Evolutionary conservation across 2,888 invertebrate genomes (phyloP), one percentile per base, ranked within the genome.

Genomic region (Perizoma flavofasciatum): DNA sequence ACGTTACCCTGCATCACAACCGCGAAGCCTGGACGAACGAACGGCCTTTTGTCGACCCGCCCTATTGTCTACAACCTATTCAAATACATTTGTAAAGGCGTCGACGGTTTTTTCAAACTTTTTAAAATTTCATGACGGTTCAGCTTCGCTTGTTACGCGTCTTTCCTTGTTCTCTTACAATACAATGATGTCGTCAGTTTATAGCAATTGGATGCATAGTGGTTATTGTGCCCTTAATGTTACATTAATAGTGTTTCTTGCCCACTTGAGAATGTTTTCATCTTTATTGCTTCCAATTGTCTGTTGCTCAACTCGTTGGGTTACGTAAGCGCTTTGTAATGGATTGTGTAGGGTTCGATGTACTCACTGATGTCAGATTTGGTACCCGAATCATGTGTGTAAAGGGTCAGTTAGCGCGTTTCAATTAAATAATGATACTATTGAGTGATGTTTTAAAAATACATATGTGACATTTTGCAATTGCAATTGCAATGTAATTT

Each of bases 271-370:
- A 79, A 76, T 80, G 81, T 83, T 88, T 86, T 82, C 81, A 77
- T 83, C 81, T 87, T 85, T 83, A 88, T 89, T 85, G 84, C 80
- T 72, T 83, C 60, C 88, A 86, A 90, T 88, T 88, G 87, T 85
- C 81, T 82, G 83, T 86, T 85, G 84, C 83, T 83, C 83, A 82
- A 86, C 82, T 76, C 71, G 73, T 79, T 70, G 69, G 71, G 72
- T 85, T 84, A 82, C 86, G 85, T 86, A 85, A 86, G 77, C 82
- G 77, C 70, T 78, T 81, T 78, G 77, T 84, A 81, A 82, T 82
- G 79, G 78, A 72, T 75, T 78, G 74, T 77, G 78, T 75, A 68
- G 78, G 80, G 86, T 86, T 86, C 85, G 79, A 79, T 82, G 86
- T 78, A 78, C 86, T 79, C 77, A 72, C 79, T 70, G 72, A 71